Percentiles rank a stretch among this genome's conserved stretches.
These are phyloP conservation scores for Camelus dromedarius DNA, from an alignment of 2,113 vertebrate species.

Conservation along the genomic window DNA sequence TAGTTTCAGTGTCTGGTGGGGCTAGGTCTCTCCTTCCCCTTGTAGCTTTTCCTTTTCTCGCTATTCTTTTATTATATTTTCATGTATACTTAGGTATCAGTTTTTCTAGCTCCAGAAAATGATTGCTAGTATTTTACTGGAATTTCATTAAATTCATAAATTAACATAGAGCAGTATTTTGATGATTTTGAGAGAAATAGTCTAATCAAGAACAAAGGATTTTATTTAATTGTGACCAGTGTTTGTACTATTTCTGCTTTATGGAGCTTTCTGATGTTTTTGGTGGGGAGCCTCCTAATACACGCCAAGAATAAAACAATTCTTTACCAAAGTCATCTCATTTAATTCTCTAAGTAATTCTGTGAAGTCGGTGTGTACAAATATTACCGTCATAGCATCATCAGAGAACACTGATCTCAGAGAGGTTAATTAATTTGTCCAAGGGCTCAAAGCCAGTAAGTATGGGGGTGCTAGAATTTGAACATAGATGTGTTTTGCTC, in stretches of 20 bases:
- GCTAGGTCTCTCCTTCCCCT: background rate
- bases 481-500: constrained; percentile 41
- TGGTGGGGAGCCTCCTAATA: background rate
- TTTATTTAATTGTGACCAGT: constrained; percentile 30
- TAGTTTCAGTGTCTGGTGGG: background rate
- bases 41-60: background rate
- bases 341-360: constrained; percentile 24
- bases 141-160: background rate
- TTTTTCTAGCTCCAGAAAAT: background rate
- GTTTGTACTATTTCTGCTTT: background rate
- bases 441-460: background rate
- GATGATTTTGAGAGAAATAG: background rate
- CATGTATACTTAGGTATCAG: background rate
- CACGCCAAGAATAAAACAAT: constrained; percentile 31
- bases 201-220: background rate
- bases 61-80: background rate
- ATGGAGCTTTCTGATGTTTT: background rate
- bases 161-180: background rate
- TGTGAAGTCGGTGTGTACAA: background rate
- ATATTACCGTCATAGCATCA: background rate
- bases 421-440: constrained; percentile 34
- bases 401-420: constrained; percentile 48
- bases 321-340: constrained; percentile 30
- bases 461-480: constrained; percentile 11
- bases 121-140: background rate